phyloP scores from a whole-genome alignment of 2,113 vertebrate species.

The Suricata suricatta region DNA sequence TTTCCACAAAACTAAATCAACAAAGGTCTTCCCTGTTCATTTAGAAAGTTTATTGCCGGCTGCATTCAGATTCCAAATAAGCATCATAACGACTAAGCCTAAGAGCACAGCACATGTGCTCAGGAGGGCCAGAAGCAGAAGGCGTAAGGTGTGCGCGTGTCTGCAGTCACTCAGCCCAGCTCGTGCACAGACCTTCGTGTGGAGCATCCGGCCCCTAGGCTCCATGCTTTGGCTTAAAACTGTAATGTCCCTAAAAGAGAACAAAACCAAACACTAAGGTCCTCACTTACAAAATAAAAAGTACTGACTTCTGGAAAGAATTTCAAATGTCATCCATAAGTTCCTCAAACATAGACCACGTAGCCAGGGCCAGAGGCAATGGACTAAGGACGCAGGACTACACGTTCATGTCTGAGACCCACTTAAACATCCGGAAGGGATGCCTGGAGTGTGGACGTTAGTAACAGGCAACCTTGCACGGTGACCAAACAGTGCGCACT shows the following conservation, averaged over 20 bases:
- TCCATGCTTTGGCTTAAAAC: not conserved
- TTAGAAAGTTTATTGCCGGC: not conserved
- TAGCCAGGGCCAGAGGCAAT: not conserved
- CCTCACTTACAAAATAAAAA: not conserved
- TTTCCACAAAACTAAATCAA: not conserved
- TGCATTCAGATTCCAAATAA: not conserved
- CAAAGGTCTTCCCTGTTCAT: not conserved
- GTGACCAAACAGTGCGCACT: not conserved
- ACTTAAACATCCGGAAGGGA: not conserved
- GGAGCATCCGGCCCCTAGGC: not conserved
- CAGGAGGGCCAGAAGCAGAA: not conserved
- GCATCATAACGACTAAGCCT: not conserved
- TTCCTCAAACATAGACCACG: not conserved
- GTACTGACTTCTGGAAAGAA: not conserved
- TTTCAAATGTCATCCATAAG: not conserved
- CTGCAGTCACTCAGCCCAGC: not conserved
- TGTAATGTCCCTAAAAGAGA: not conserved
- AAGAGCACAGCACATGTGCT: accelerated
- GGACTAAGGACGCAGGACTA: not conserved
- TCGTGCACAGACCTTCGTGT: accelerated
- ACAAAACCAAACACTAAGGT: not conserved
- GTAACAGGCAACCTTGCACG: accelerated
- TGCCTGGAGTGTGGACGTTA: not conserved
- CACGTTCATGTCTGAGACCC: not conserved
- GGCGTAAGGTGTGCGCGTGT: too few relatives aligned